phyloP scores from a whole-genome alignment of 2,113 vertebrate genomes.

The Motacilla alba region DNA sequence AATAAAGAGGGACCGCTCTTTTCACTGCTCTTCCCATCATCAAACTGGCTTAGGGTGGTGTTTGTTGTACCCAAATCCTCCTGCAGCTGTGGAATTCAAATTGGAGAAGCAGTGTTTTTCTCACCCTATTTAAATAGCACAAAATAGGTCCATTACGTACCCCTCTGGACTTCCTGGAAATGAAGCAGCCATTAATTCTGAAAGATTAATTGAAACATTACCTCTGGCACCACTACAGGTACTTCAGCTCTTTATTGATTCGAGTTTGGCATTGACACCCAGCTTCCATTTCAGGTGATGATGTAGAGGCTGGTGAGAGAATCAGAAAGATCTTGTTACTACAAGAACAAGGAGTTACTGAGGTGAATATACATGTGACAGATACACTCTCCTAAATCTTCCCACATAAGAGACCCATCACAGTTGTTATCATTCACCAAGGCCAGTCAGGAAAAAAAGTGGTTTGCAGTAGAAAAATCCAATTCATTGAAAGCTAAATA shows the following conservation, averaged over 20 bases:
- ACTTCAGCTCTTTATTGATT: conserved; percentile 27
- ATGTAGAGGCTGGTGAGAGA: neutral
- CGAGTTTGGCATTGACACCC: neutral
- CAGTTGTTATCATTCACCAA: neutral
- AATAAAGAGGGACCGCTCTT: neutral
- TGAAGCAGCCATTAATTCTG: neutral
- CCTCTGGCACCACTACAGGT: conserved; percentile 16
- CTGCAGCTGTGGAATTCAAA: neutral
- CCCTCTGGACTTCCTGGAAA: conserved; percentile 52
- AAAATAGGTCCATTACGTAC: neutral
- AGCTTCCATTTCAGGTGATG: neutral
- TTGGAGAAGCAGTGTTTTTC: neutral
- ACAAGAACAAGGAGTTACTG: neutral
- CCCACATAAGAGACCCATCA: neutral
- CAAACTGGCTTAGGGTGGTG: neutral
- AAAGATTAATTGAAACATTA: conserved; percentile 28
- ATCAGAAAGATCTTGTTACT: neutral
- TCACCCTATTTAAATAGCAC: neutral
- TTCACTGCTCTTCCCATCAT: neutral
- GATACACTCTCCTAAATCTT: neutral
- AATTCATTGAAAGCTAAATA: neutral
- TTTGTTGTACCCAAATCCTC: neutral
- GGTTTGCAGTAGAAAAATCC: neutral
- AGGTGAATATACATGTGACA: neutral
- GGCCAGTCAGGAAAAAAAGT: neutral